Percentiles rank a stretch among this genome's conserved stretches.
phyloP scores from a whole-genome alignment of 2,113 vertebrate genomes.

The Oceanites oceanicus region DNA sequence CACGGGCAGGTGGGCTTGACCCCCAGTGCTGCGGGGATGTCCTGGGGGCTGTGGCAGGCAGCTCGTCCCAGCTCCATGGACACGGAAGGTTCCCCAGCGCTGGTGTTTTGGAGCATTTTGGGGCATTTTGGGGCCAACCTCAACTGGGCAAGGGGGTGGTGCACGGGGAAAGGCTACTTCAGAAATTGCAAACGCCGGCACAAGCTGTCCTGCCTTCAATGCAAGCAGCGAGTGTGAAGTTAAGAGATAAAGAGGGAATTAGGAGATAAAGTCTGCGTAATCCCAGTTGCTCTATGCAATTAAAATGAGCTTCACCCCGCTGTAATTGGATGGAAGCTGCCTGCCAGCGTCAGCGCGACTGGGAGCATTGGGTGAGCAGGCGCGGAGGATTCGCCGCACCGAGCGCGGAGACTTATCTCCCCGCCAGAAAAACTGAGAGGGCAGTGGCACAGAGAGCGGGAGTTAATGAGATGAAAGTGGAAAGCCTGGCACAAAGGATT shows the following conservation, averaged over 20 bases:
- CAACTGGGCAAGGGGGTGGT: neutral
- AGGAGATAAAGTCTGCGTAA: conserved; percentile 71
- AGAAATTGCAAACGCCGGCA: conserved; percentile 11
- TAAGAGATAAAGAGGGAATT: conserved; percentile 74
- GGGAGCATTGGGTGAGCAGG: neutral
- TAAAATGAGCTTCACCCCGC: conserved; percentile 71
- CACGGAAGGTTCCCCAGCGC: neutral
- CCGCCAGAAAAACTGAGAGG: conserved; percentile 10
- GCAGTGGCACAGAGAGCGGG: conserved; percentile 26
- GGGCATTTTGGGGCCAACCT: neutral
- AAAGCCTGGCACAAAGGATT: conserved; percentile 61
- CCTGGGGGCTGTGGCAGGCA: neutral
- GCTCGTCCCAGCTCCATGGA: accelerated
- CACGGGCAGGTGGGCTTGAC: accelerated
- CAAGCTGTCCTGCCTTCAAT: conserved; percentile 46
- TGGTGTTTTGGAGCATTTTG: neutral
- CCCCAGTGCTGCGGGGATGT: accelerated
- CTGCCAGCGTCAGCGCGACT: conserved; percentile 50
- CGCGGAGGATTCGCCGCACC: neutral
- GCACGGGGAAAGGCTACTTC: neutral
- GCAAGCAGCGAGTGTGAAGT: conserved; percentile 64
- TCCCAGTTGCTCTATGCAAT: conserved; percentile 71
- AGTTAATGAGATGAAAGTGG: conserved; percentile 62
- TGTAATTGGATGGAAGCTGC: conserved; percentile 67
- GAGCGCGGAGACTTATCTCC: conserved; percentile 46